Base-by-base conservation (phyloP, 2,797 vertebrate genomes). In the Apodemus agrarius region DNA sequence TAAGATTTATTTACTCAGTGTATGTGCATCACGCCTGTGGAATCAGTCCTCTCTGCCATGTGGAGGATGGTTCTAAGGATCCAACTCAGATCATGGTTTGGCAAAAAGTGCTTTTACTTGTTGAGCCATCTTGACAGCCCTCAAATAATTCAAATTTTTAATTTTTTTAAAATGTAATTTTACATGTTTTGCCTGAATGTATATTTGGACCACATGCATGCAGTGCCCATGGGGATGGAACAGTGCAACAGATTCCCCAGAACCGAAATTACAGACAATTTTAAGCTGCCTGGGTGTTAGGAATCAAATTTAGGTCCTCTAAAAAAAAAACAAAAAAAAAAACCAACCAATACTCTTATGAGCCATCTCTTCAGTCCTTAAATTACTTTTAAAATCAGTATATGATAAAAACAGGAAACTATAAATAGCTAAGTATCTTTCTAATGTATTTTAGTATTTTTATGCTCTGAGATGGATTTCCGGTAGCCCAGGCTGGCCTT, bases 341-440 rank as follows among this genome's bases (percentile, higher is more conserved):
- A 26, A 84, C 19, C 14, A 87, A 37, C 37, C 40, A 46, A n/a
- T 84, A 9, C 59, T 84, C 81, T 43, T 82, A 7, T 59, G 19
- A 57, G 34, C 10, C 52, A 57, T 57, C 79, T 80, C 37, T 83
- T 29, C 9, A 83, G 37, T 8, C 13, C 49, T 96, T n/a, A 92
- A 91, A 92, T 82, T 93, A 90, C 49, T 89, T 95, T 90, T 89
- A 79, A 63, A 43, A 65, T 63, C 21, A 96, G 12, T 46, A 87
- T 49, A 72, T 74, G 43, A 59, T 78, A 52, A 40, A 65, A 92
- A 87, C 0, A 95, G n/a, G 63, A 93, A 96, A 93, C 76, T 84
- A 94, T 5, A 69, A 96, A 96, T 84, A 74, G 21, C 22, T 96
- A 49, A 24, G 17, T 86, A 69, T 34, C 43, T 86, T 83, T 69